phyloP scores from a whole-genome alignment of 2,888 invertebrate species.

The Strigamia transsilvanica region DNA sequence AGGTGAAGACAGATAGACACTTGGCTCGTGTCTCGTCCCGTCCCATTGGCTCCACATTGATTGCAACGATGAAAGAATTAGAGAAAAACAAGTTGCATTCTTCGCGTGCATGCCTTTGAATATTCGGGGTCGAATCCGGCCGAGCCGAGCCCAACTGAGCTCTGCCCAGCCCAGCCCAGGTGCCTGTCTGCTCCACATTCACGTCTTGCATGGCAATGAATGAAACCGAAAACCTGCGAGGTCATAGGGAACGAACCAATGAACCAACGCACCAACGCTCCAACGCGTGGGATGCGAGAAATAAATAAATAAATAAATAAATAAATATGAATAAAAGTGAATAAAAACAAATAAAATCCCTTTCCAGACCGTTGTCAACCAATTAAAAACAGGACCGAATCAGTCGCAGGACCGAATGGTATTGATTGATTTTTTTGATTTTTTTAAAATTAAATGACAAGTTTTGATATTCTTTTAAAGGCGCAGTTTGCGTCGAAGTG shows the following conservation, averaged over 20 bases:
- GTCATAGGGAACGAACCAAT: slow-evolving; percentile 58
- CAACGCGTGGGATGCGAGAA: slow-evolving; percentile 62
- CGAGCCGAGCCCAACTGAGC: not conserved
- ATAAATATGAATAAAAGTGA: too few species aligned
- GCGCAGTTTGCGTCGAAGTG: slow-evolving; percentile 62
- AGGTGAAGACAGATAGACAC: not conserved
- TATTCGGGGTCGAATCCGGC: not conserved
- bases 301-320: slow-evolving; percentile 58
- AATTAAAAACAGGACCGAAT: not conserved
- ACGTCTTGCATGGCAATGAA: not conserved
- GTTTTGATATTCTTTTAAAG: too few species aligned
- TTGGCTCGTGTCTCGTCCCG: slow-evolving; percentile 1
- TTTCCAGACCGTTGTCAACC: not conserved
- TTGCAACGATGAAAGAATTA: not conserved
- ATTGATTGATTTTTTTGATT: slow-evolving; percentile 31
- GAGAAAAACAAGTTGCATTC: slow-evolving; percentile 12
- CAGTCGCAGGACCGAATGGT: slow-evolving; percentile 65
- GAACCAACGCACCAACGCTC: too few species aligned
- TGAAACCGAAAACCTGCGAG: not conserved
- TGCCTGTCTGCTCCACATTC: too few species aligned
- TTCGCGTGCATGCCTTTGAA: not conserved
- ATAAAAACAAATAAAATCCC: too few species aligned
- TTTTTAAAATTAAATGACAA: too few species aligned
- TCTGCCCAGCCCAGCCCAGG: not conserved
- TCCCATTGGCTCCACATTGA: not conserved